Evolutionary conservation across 2,113 vertebrate species (phyloP).

Genomic region (Atherinomorus stipes): DNA sequence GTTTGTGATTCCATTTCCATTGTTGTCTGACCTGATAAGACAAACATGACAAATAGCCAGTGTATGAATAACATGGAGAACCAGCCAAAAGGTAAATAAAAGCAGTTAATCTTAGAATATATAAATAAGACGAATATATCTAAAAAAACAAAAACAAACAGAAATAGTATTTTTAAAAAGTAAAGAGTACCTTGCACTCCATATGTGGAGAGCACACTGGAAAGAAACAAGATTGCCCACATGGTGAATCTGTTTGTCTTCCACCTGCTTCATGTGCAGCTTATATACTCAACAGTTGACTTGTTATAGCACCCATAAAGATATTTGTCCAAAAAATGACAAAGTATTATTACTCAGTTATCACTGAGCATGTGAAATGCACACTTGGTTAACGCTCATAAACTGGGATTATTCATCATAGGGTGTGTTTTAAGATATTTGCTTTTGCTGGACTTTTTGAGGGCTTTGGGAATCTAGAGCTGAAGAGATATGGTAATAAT

Average conservation of each 20-base stretch:
- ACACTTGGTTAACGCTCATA: conserved; percentile 57
- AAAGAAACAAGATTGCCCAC: conserved; percentile 63
- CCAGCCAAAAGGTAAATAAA: not conserved
- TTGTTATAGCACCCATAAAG: conserved; percentile 31
- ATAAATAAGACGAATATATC: not conserved
- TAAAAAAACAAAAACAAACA: not conserved
- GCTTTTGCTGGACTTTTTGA: conserved; percentile 10
- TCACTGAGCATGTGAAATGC: conserved; percentile 56
- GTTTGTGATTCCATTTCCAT: not conserved
- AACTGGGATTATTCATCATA: conserved; percentile 29
- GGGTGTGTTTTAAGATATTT: conserved; percentile 49
- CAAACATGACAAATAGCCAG: conserved; percentile 7
- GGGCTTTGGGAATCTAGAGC: not conserved
- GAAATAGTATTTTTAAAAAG: not conserved
- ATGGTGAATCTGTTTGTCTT: conserved; percentile 44
- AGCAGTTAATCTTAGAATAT: not conserved
- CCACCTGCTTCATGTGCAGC: conserved; percentile 25
- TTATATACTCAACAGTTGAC: conserved; percentile 57
- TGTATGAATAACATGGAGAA: not conserved
- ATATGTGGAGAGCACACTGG: conserved; percentile 28
- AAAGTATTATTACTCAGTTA: conserved; percentile 7
- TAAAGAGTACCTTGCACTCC: conserved; percentile 56
- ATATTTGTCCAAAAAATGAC: conserved; percentile 4
- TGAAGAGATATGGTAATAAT: no score
- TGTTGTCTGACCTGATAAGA: conserved; percentile 26